Evolutionary conservation across 2,888 invertebrate genomes (phyloP), one percentile per base, ranked within the genome.

Genomic region (Furcula furcula): DNA sequence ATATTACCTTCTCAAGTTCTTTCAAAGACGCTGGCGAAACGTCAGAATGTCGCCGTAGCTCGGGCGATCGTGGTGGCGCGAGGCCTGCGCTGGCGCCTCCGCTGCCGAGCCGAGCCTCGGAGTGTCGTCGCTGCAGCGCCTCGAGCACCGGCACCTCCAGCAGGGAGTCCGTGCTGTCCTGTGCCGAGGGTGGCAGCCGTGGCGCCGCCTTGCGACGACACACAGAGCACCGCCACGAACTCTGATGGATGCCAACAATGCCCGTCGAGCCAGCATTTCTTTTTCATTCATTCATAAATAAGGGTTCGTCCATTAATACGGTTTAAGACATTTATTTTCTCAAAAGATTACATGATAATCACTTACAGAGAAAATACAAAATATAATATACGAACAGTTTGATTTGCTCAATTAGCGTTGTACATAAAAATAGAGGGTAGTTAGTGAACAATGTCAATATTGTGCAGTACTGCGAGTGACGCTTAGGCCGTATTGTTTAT

Each of bases 191-290:
- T 30, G 93, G 93, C 16, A 93, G 90, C 15, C 95, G 90, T 7
- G 95, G 94, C 34, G 93, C 94, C 48, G 95, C 91, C 81, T 95
- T 95, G 49, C 95, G 92, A 16, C 96, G 92, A 73, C 97, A 97
- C 10, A 97, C 96, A 52, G 96, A 96, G 82, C 97, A 97, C 38
- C 95, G 92, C 97, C 97, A 97, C 58, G 92, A 93, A 50, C 89
- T 92, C 94, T 94, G 78, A 15, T 29, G 16, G 9, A 7, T 22
- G 4, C 7, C 7, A 5, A 23, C 4, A 10, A 7, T 7, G 11
- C 7, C 11, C n/a, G n/a, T n/a, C n/a, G n/a, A n/a, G n/a, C n/a
- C n/a, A n/a, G n/a, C n/a, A n/a, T n/a, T n/a, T n/a, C n/a, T n/a
- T n/a, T n/a, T n/a, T n/a, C n/a, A n/a, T n/a, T n/a, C n/a, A n/a